phyloP scores from a whole-genome alignment of 2,113 vertebrate genomes.

The Neodon shergylaensis region DNA sequence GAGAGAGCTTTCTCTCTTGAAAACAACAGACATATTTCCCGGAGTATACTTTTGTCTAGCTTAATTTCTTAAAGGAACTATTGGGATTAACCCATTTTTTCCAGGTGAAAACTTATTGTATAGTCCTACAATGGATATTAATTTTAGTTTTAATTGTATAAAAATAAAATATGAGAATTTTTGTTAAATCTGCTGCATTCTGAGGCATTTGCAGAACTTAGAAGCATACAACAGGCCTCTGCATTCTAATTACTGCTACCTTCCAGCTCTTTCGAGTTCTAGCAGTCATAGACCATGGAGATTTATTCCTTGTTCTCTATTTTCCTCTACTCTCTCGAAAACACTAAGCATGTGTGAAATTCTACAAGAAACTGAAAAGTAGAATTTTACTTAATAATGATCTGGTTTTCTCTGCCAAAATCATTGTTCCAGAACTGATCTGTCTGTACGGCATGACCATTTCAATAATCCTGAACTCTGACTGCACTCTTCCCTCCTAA shows the following conservation, averaged over 20 bases:
- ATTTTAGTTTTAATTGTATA: background rate
- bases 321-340: background rate
- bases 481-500: background rate
- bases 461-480: background rate
- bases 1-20: background rate
- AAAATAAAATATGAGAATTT: background rate
- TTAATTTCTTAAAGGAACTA: background rate
- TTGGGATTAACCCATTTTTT: background rate
- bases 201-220: background rate
- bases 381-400: background rate
- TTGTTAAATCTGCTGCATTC: background rate
- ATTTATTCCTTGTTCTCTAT: background rate
- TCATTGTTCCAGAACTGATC: background rate
- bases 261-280: background rate
- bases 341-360: background rate
- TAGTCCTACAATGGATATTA: background rate
- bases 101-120: background rate
- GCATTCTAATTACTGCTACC: background rate
- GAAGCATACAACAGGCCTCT: rapidly evolving
- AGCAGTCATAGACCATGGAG: background rate
- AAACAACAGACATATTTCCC: background rate
- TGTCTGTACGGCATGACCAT: background rate
- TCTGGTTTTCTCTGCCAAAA: background rate
- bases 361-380: background rate
- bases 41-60: background rate